Conservation (phyloP, 2,797 vertebrate species). For the Falco rusticolus region DNA sequence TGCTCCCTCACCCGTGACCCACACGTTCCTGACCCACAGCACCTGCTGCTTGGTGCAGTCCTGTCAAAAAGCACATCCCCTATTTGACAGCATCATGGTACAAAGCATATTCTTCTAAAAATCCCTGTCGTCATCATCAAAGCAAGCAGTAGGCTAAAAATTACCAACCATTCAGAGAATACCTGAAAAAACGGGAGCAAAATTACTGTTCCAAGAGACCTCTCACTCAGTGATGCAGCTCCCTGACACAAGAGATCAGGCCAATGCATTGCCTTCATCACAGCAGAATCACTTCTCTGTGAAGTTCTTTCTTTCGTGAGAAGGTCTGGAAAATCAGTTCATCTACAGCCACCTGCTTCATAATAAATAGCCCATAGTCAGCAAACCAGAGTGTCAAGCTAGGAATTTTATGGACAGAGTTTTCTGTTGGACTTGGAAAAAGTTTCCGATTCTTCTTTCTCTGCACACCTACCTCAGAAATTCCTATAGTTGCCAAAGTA, state of each 20-base stretch:
- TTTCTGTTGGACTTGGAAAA: neutral
- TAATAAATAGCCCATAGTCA: neutral
- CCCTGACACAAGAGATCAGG: neutral
- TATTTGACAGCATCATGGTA: neutral
- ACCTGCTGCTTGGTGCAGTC: neutral
- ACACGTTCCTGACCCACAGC: neutral
- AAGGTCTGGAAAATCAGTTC: neutral
- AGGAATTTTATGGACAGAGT: neutral
- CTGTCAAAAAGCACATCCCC: neutral
- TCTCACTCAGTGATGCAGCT: neutral
- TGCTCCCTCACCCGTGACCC: neutral
- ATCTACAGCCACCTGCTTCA: neutral
- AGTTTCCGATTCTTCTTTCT: neutral
- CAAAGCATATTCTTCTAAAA: neutral
- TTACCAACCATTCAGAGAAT: neutral
- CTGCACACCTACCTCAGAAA: neutral
- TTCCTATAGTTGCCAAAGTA: neutral
- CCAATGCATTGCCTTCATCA: neutral
- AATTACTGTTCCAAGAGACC: neutral
- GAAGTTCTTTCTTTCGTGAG: neutral
- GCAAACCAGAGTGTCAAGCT: neutral
- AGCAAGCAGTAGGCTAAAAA: neutral
- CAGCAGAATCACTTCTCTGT: neutral
- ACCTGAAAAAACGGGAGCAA: neutral
- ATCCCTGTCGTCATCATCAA: neutral